Evolutionary conservation across 1,140 invertebrate species (phyloP).

Genomic region (Pseudoatta argentina): DNA sequence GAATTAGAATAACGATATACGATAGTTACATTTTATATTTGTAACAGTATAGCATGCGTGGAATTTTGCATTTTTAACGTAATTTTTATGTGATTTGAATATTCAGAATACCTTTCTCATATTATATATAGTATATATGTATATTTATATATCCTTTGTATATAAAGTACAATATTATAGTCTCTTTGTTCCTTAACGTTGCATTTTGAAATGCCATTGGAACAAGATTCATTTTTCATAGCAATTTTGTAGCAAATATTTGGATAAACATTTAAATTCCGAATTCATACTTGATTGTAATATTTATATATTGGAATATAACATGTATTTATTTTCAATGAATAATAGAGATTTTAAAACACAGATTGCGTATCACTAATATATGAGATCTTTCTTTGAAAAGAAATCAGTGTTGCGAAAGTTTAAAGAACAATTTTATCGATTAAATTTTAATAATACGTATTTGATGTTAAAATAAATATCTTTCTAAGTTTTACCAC

Average conservation of each 20-base stretch:
- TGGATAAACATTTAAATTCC: background rate
- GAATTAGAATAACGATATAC: no score
- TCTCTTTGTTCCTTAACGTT: background rate
- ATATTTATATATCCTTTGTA: background rate
- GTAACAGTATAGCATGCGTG: background rate
- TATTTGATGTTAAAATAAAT: conserved; percentile 18
- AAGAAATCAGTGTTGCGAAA: background rate
- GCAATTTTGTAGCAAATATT: background rate
- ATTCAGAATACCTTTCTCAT: conserved; percentile 1
- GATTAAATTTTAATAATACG: background rate
- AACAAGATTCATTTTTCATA: conserved; percentile 9
- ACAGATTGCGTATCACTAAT: background rate
- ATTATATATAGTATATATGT: background rate
- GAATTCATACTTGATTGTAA: background rate
- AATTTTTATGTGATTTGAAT: background rate
- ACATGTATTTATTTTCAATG: background rate
- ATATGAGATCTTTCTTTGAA: background rate
- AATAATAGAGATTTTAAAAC: background rate
- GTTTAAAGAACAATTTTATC: background rate
- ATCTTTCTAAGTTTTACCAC: conserved; percentile 29
- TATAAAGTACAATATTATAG: background rate
- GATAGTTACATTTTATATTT: background rate
- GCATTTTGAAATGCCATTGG: background rate
- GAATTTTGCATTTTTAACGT: conserved; percentile 34
- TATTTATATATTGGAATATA: background rate